Percentiles rank a stretch among this genome's conserved stretches.
phyloP scores from a whole-genome alignment of 2,888 invertebrate genomes.

The Pseudococcus jackbeardsleyi region DNA sequence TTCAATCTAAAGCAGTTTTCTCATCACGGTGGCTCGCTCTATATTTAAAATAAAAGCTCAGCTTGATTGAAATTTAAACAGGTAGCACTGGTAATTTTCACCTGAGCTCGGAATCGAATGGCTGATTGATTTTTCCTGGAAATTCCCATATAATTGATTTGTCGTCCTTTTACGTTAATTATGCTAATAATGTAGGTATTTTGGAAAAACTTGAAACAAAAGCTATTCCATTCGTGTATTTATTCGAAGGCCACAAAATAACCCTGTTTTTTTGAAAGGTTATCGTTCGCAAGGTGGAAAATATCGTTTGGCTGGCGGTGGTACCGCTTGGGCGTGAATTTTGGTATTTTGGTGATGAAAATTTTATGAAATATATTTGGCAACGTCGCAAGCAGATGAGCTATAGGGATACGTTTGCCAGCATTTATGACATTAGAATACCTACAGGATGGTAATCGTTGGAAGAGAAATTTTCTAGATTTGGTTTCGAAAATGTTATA shows the following conservation, averaged over 20 bases:
- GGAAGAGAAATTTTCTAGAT: not conserved
- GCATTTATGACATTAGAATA: not conserved
- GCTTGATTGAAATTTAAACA: not conserved
- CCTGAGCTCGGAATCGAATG: not conserved
- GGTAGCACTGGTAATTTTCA: slow-evolving; percentile 2
- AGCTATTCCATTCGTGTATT: not conserved
- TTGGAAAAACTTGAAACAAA: not conserved
- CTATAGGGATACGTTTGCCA: not conserved
- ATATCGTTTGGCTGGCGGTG: not conserved
- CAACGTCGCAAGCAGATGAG: slow-evolving; percentile 31
- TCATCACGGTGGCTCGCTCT: not conserved
- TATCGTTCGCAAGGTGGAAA: not conserved
- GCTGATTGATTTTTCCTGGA: slow-evolving; percentile 32
- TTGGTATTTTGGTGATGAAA: slow-evolving; percentile 10
- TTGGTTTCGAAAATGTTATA: not conserved
- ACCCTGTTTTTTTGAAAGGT: not conserved
- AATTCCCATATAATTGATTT: not conserved
- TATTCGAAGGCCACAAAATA: not conserved
- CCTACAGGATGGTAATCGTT: not conserved
- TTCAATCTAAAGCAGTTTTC: not conserved
- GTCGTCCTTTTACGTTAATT: not conserved
- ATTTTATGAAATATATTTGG: slow-evolving; percentile 15
- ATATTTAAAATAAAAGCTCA: not conserved
- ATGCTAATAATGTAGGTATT: not conserved
- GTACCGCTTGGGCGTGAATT: not conserved